Conservation (phyloP, 1,140 invertebrate species). For the Eriosoma lanigerum region DNA sequence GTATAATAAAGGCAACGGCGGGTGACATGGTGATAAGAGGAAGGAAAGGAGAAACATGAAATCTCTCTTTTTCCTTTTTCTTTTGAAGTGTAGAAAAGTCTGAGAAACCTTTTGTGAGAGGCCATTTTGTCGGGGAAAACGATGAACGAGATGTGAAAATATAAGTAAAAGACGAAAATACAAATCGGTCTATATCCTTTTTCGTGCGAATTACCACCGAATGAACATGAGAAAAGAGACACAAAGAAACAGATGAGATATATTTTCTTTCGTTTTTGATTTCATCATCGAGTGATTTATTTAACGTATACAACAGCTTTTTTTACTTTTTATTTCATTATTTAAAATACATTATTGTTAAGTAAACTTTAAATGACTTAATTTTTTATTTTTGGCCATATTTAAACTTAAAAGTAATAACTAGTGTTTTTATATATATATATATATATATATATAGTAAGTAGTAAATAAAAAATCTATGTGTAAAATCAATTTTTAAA, state of each 20-base stretch:
- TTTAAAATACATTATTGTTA: no score
- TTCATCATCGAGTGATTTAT: background rate
- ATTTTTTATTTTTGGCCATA: no score
- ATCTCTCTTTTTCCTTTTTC: conserved; percentile 19
- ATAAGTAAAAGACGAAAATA: background rate
- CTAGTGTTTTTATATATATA: no score
- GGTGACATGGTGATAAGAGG: background rate
- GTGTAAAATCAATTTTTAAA: no score
- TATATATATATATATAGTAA: no score
- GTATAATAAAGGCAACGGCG: background rate
- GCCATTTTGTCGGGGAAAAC: background rate
- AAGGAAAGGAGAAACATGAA: background rate
- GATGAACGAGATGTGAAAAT: conserved; percentile 7
- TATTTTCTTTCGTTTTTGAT: background rate
- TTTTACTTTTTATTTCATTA: no score
- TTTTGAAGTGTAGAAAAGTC: conserved; percentile 9
- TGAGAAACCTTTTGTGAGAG: background rate
- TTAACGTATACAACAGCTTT: background rate
- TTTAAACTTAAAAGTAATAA: no score
- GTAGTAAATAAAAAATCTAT: no score
- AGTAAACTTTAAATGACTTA: background rate
- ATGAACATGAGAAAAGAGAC: background rate
- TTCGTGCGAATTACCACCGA: background rate
- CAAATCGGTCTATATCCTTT: background rate
- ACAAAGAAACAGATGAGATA: background rate